Evolutionary conservation across 2,797 vertebrate genomes (phyloP).

Genomic region (Dallia pectoralis): DNA sequence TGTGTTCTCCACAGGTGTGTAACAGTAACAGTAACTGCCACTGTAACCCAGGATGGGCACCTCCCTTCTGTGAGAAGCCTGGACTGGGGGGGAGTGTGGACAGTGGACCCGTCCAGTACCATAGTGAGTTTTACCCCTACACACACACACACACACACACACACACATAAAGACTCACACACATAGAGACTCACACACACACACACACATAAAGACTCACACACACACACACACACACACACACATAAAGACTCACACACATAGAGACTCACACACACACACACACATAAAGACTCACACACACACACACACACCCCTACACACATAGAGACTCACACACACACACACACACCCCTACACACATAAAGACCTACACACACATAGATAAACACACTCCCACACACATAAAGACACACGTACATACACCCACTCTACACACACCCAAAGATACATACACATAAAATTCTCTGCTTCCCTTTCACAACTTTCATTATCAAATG

Average conservation of each 20-base stretch:
- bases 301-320: conserved; percentile 4
- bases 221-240: conserved; percentile 8
- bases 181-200: conserved; percentile 76
- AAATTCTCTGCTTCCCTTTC: neutral
- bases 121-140: conserved; percentile 74
- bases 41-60: conserved; percentile 85
- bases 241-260: no score
- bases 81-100: conserved; percentile 90
- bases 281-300: conserved; percentile 8
- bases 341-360: conserved; percentile 4
- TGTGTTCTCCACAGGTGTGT: conserved; percentile 80
- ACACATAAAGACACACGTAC: conserved; percentile 3
- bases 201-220: conserved; percentile 1
- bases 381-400: conserved; percentile 4
- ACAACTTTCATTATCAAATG: neutral
- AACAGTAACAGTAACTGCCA: conserved; percentile 95
- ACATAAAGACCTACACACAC: conserved; percentile 6
- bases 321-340: conserved; percentile 1
- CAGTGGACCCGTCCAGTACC: conserved; percentile 85
- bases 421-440: conserved; percentile 6
- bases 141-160: neutral
- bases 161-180: conserved; percentile 8
- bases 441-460: neutral
- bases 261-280: conserved; percentile 1
- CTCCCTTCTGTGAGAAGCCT: conserved; percentile 84